Conservation (phyloP, 2,797 vertebrate genomes). For the Semotilus atromaculatus region DNA sequence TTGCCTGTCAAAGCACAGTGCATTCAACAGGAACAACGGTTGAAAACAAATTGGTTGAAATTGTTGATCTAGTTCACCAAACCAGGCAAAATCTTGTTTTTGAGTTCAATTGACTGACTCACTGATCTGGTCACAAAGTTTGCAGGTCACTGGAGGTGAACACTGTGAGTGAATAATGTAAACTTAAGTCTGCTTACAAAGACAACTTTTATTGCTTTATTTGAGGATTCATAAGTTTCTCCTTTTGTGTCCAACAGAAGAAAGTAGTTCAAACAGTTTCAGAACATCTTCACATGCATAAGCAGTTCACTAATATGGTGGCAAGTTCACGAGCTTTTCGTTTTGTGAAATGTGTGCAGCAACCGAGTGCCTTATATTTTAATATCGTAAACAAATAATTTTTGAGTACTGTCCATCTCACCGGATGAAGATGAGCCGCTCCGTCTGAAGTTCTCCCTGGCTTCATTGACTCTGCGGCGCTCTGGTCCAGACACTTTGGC, state of each 20-base stretch:
- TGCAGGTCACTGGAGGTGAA: not conserved
- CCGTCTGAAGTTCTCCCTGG: constrained; percentile 76
- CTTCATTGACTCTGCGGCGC: constrained; percentile 68
- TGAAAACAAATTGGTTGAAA: not conserved
- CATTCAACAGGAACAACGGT: not conserved
- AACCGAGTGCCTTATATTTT: not conserved
- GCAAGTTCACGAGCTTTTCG: not conserved
- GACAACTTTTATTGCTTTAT: too few species aligned
- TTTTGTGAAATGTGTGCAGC: not conserved
- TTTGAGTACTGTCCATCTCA: constrained; percentile 60
- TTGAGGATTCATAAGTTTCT: not conserved
- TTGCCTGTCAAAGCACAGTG: not conserved
- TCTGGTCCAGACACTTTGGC: constrained; percentile 79
- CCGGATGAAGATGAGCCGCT: constrained; percentile 82
- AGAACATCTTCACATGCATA: not conserved
- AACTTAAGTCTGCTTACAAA: too few species aligned
- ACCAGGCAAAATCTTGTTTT: not conserved
- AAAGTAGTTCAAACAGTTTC: not conserved
- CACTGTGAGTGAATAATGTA: not conserved
- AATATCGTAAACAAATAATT: not conserved
- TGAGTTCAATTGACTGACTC: not conserved
- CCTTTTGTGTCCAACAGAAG: not conserved
- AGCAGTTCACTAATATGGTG: too few species aligned
- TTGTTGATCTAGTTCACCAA: not conserved
- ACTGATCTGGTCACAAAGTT: not conserved